Evolutionary conservation across 2,888 invertebrate species (phyloP).

Genomic region (Lasius platythorax): DNA sequence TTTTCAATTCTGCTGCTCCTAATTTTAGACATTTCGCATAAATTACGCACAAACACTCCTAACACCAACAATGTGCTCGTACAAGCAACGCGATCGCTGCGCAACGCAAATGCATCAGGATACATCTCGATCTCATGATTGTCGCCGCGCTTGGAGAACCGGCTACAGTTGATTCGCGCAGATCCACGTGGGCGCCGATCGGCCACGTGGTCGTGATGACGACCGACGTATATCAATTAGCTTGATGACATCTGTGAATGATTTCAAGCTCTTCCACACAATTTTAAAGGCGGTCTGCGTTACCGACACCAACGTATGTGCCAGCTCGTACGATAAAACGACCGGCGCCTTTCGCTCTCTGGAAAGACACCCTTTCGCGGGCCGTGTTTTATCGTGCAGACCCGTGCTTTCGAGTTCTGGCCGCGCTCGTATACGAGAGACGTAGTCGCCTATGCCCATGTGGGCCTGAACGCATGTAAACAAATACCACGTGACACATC

Average conservation of each 20-base stretch:
- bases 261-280: conserved; percentile 73
- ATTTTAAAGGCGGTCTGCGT: conserved; percentile 61
- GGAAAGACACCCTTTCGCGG: conserved; percentile 69
- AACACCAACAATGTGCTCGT: background rate
- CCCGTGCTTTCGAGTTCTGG: conserved; percentile 70
- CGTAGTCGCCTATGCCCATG: conserved; percentile 62
- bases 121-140: background rate
- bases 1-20: background rate
- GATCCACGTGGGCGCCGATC: conserved; percentile 41
- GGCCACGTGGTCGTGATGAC: conserved; percentile 43
- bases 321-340: conserved; percentile 73
- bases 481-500: conserved; percentile 46
- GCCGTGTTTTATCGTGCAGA: conserved; percentile 69
- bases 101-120: background rate
- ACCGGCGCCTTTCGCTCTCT: conserved; percentile 60
- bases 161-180: conserved; percentile 15
- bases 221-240: conserved; percentile 63
- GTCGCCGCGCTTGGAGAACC: background rate
- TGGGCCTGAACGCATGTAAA: conserved; percentile 37
- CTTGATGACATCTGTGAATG: conserved; percentile 77
- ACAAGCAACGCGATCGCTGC: background rate
- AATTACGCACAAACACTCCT: background rate
- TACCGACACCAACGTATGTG: conserved; percentile 68
- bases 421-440: conserved; percentile 68
- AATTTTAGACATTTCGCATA: background rate